Percentiles rank a stretch among this genome's conserved stretches.
Evolutionary conservation across 2,797 vertebrate species (phyloP).

Genomic region (Pseudochirops corinnae): DNA sequence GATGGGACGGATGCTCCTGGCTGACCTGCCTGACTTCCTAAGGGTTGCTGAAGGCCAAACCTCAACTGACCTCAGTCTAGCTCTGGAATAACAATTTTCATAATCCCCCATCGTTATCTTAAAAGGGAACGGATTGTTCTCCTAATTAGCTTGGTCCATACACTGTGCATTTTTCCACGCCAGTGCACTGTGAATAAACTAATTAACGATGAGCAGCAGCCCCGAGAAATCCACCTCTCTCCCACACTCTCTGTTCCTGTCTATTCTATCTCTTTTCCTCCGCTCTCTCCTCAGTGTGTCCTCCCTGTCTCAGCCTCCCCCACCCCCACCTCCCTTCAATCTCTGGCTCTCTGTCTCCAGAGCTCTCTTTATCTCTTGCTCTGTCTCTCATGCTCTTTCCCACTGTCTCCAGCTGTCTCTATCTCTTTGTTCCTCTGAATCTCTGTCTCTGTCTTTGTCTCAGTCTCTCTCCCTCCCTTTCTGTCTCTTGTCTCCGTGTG

Average conservation of each 20-base stretch:
- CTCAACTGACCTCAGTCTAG: slow-evolving; percentile 82
- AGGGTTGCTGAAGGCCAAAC: slow-evolving; percentile 82
- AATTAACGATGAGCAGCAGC: slow-evolving; percentile 86
- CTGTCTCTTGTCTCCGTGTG: background rate
- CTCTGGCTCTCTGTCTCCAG: background rate
- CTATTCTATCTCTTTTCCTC: slow-evolving; percentile 22
- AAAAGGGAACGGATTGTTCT: slow-evolving; percentile 85
- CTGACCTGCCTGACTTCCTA: slow-evolving; percentile 83
- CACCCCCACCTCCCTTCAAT: background rate
- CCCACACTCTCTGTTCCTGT: slow-evolving; percentile 75
- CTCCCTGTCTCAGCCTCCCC: background rate
- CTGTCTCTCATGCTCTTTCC: background rate
- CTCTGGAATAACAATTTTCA: slow-evolving; percentile 85
- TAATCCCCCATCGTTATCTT: slow-evolving; percentile 86
- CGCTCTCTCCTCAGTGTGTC: background rate
- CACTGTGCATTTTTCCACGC: slow-evolving; percentile 85
- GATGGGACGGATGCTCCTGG: slow-evolving; percentile 42
- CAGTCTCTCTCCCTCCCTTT: background rate
- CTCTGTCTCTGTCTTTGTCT: background rate
- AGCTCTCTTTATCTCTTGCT: background rate
- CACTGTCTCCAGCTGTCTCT: background rate
- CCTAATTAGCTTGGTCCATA: slow-evolving; percentile 86
- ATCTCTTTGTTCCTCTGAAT: background rate
- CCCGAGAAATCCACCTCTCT: slow-evolving; percentile 83
- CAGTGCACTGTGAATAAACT: slow-evolving; percentile 85